Conservation (phyloP, 2,797 vertebrate genomes). For the Oreochromis grahami region DNA sequence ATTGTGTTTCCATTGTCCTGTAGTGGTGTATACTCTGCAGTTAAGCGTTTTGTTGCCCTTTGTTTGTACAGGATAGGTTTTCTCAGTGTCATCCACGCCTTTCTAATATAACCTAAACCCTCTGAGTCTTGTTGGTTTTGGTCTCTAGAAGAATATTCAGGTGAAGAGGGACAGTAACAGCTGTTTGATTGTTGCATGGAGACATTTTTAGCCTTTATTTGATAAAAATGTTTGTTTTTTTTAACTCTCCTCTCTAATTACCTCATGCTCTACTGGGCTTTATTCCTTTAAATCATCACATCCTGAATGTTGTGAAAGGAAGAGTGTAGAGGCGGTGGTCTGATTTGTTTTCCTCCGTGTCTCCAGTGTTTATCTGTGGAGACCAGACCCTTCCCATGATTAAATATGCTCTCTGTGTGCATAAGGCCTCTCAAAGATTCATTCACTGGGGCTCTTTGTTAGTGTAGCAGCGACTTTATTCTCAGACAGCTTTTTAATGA, state of each 20-base stretch:
- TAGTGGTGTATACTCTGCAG: not conserved
- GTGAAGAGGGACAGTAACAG: not conserved
- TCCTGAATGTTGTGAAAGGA: constrained; percentile 16
- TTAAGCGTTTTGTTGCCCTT: not conserved
- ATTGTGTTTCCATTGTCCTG: not conserved
- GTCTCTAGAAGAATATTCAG: not conserved
- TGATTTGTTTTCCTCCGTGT: constrained; percentile 24
- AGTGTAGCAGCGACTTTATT: not conserved
- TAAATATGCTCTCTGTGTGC: constrained; percentile 30
- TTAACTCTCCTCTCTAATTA: not conserved
- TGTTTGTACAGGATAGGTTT: constrained; percentile 15
- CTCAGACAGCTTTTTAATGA: not conserved
- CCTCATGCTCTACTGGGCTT: not conserved
- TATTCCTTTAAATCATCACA: constrained; percentile 10
- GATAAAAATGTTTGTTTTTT: not conserved
- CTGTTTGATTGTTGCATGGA: not conserved
- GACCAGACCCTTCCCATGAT: constrained; percentile 43
- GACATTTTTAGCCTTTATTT: not conserved
- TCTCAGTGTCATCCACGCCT: not conserved
- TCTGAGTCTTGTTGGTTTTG: not conserved
- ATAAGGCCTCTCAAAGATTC: constrained; percentile 9
- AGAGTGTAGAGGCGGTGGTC: not conserved
- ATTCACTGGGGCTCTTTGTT: not conserved
- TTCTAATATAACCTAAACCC: not conserved
- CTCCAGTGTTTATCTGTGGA: constrained; percentile 47